These are phyloP conservation scores for Enhydra lutris DNA, from an alignment of 2,113 vertebrate genomes.

Conservation along the genomic window DNA sequence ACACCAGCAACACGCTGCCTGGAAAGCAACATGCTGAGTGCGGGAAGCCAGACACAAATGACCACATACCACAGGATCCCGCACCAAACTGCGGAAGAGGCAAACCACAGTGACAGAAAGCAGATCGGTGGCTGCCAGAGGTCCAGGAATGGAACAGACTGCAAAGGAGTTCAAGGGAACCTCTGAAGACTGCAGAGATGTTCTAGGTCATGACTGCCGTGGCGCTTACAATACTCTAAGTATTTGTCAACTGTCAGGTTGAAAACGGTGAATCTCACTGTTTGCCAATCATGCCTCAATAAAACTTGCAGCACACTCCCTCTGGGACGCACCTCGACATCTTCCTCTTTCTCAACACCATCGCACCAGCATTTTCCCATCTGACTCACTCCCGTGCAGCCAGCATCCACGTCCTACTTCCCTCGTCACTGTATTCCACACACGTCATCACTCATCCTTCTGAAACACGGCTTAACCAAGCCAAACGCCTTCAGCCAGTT, in stretches of 20 bases:
- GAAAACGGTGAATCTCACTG: background rate
- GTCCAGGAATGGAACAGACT: background rate
- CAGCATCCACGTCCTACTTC: background rate
- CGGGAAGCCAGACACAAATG: background rate
- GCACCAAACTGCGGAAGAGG: background rate
- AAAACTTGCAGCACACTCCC: background rate
- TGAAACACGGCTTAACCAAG: background rate
- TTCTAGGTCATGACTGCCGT: background rate
- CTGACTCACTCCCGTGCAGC: background rate
- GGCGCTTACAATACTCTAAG: background rate
- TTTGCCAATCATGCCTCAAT: background rate
- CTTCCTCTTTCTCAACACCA: background rate
- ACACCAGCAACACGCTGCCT: background rate
- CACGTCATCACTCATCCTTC: no score
- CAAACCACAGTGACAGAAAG: background rate
- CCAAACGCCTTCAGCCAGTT: background rate
- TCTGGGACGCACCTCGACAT: background rate
- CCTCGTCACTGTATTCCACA: background rate
- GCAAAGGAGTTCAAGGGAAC: background rate
- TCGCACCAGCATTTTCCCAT: background rate
- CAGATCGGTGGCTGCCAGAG: background rate
- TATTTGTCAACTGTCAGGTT: background rate
- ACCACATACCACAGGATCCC: background rate
- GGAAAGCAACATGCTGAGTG: background rate
- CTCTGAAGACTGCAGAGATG: background rate